Conservation (phyloP, 2,113 vertebrate genomes). For the Pipa parva region DNA sequence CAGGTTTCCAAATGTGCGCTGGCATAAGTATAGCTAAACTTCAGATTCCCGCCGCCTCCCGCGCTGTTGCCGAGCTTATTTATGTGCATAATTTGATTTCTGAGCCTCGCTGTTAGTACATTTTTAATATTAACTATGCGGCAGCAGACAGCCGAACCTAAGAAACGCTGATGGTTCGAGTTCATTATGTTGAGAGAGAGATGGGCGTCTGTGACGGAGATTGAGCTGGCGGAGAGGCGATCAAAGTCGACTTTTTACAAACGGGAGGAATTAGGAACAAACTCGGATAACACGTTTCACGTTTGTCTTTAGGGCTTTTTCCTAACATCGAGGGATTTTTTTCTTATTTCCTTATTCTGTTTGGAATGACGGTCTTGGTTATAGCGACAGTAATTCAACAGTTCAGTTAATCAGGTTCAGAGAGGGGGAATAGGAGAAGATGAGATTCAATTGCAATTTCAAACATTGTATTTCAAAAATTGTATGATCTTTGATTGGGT, state of each 20-base stretch:
- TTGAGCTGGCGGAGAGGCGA: constrained; percentile 57
- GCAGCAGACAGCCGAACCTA: constrained; percentile 76
- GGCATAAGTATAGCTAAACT: constrained; percentile 83
- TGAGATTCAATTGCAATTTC: too few species aligned
- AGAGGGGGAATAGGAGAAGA: constrained; percentile 8
- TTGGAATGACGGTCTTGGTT: too few species aligned
- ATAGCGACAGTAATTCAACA: constrained; percentile 44
- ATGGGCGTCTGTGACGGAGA: constrained; percentile 66
- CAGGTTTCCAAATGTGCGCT: constrained; percentile 89
- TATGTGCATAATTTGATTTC: constrained; percentile 92
- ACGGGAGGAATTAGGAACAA: constrained; percentile 43
- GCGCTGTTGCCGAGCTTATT: constrained; percentile 84
- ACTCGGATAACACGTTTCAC: constrained; percentile 39
- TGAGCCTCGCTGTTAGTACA: constrained; percentile 82
- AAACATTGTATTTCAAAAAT: too few species aligned
- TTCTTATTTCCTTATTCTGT: constrained; percentile 15
- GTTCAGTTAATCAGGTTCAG: constrained; percentile 39
- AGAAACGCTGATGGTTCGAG: constrained; percentile 76
- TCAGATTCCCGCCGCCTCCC: constrained; percentile 76
- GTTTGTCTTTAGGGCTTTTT: constrained; percentile 48
- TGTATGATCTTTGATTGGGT: too few species aligned
- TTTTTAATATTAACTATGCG: constrained; percentile 84
- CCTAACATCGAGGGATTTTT: constrained; percentile 43
- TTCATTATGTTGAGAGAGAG: constrained; percentile 81
- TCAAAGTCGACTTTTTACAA: constrained; percentile 56